These are phyloP conservation scores for Aphelinus atriplicis DNA, from an alignment of 1,140 invertebrate genomes.

Conservation along the genomic window DNA sequence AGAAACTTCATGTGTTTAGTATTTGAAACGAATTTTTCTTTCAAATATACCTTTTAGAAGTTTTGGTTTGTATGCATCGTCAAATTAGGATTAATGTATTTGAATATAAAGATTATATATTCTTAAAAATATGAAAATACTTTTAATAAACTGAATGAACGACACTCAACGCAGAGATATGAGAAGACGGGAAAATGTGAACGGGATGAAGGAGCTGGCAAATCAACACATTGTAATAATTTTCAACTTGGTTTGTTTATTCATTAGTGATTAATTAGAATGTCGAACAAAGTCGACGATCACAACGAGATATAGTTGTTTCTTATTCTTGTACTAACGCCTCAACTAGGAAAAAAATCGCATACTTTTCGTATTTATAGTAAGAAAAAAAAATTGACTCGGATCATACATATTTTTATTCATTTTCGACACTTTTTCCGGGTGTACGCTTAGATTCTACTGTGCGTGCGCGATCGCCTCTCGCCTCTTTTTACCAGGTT, in stretches of 20 bases:
- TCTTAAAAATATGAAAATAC: too few species aligned
- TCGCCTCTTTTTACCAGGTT: too few species aligned
- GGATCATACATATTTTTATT: slow-evolving; percentile 39
- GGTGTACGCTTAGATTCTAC: neutral
- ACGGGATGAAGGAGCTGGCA: too few species aligned
- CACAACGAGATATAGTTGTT: slow-evolving; percentile 65
- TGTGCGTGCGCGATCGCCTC: neutral
- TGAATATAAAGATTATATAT: too few species aligned
- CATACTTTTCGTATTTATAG: slow-evolving; percentile 35
- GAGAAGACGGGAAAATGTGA: too few species aligned
- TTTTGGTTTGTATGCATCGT: too few species aligned
- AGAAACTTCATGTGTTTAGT: too few species aligned
- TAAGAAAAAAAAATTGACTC: slow-evolving; percentile 46
- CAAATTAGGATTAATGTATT: too few species aligned
- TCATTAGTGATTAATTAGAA: slow-evolving; percentile 56
- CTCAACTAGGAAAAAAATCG: slow-evolving; percentile 51
- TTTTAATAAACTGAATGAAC: too few species aligned
- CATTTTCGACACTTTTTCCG: neutral
- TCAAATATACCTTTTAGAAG: too few species aligned
- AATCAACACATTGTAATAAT: slow-evolving; percentile 35
- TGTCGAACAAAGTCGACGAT: slow-evolving; percentile 56
- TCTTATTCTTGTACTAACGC: slow-evolving; percentile 50
- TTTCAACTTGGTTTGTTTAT: slow-evolving; percentile 55
- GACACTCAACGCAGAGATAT: too few species aligned
- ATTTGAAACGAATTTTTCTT: too few species aligned